These are phyloP conservation scores for Therioaphis trifolii DNA, from an alignment of 2,888 invertebrate genomes.

Conservation along the genomic window DNA sequence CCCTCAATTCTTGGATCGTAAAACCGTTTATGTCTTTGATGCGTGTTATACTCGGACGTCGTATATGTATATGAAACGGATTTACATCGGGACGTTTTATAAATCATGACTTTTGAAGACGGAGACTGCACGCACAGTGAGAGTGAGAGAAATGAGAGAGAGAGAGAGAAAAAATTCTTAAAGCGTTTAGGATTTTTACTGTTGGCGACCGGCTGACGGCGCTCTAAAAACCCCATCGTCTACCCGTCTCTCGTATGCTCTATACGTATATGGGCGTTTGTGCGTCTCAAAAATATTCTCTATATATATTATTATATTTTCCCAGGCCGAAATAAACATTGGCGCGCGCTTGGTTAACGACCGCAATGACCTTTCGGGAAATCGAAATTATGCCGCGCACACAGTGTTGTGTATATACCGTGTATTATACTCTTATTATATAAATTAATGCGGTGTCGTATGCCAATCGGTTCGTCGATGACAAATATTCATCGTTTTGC, in stretches of 20 bases:
- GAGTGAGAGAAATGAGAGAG: too few relatives aligned
- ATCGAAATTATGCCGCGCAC: constrained; percentile 9
- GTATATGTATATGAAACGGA: constrained; percentile 16
- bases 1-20: constrained; percentile 39
- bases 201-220: constrained; percentile 48
- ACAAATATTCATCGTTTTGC: constrained; percentile 15
- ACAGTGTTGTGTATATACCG: too few relatives aligned
- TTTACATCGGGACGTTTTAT: constrained; percentile 51
- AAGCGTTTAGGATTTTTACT: constrained; percentile 30
- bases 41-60: not conserved
- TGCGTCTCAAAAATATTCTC: constrained; percentile 4
- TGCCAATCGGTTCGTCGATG: not conserved
- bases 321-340: constrained; percentile 21
- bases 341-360: not conserved
- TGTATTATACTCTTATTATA: not conserved
- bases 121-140: not conserved
- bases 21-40: constrained; percentile 50
- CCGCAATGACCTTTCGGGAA: constrained; percentile 24
- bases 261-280: not conserved
- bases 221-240: constrained; percentile 15
- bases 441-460: not conserved
- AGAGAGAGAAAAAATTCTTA: not conserved
- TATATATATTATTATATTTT: not conserved
- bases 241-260: not conserved
- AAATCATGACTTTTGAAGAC: constrained; percentile 27